Conservation (phyloP, 2,888 invertebrate genomes). For the Atrina japonica region DNA sequence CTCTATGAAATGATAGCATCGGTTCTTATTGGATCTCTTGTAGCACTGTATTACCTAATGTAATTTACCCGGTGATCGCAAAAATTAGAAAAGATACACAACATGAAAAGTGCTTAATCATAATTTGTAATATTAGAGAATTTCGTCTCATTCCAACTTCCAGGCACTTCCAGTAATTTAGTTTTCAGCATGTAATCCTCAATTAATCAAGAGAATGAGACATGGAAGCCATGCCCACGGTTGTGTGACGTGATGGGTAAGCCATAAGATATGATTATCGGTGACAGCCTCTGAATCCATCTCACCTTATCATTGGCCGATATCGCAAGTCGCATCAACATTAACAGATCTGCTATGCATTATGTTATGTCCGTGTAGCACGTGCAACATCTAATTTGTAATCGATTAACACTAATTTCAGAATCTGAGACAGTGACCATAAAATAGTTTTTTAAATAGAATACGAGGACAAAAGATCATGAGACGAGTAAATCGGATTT, state of each 20-base stretch:
- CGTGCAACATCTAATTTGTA: conserved; percentile 39
- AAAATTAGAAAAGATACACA: conserved; percentile 16
- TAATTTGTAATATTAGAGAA: conserved; percentile 48
- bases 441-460: no score
- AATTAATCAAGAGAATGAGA: conserved; percentile 42
- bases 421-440: conserved; percentile 6
- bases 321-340: conserved; percentile 30
- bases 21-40: conserved; percentile 1
- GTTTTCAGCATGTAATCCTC: conserved; percentile 48
- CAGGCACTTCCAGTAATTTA: conserved; percentile 48
- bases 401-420: conserved; percentile 38
- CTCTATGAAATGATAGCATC: conserved; percentile 13
- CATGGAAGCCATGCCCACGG: conserved; percentile 43
- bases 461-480: conserved; percentile 4
- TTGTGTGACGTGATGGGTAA: conserved; percentile 16
- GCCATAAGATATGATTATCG: conserved; percentile 36
- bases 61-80: conserved; percentile 27
- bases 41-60: conserved; percentile 11
- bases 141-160: conserved; percentile 44
- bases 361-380: conserved; percentile 8
- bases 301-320: conserved; percentile 29
- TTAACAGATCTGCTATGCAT: not conserved
- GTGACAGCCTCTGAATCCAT: conserved; percentile 32
- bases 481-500: conserved; percentile 9
- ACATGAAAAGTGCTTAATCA: conserved; percentile 39